These are phyloP conservation scores for Apodemus speciosus DNA, from an alignment of 2,113 vertebrate genomes.

Conservation along the genomic window DNA sequence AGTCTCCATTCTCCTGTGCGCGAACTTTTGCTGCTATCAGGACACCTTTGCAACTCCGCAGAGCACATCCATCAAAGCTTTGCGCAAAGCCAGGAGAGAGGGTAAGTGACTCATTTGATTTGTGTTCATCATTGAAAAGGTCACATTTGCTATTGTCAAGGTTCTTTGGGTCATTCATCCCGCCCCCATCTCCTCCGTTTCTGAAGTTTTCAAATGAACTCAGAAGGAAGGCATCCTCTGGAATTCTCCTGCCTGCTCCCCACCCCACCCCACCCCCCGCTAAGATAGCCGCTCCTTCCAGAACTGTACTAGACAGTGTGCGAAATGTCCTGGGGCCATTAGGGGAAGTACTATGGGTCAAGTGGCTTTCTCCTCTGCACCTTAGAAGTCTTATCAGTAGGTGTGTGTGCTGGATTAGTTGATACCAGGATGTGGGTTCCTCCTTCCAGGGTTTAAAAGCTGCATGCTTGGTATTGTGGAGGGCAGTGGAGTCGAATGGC, in stretches of 20 bases:
- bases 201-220: not conserved
- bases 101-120: slow-evolving; percentile 82
- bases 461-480: not conserved
- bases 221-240: not conserved
- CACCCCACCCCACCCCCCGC: not conserved
- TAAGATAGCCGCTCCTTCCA: not conserved
- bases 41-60: slow-evolving; percentile 83
- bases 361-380: not conserved
- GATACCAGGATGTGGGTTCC: not conserved
- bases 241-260: not conserved
- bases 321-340: not conserved
- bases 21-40: slow-evolving; percentile 85
- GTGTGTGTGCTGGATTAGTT: not conserved
- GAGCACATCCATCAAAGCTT: slow-evolving; percentile 85
- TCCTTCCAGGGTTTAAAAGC: not conserved
- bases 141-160: not conserved
- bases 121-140: not conserved
- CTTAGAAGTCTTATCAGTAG: not conserved
- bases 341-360: not conserved
- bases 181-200: not conserved
- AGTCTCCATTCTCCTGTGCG: slow-evolving; percentile 81
- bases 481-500: not conserved
- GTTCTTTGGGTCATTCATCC: not conserved
- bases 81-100: slow-evolving; percentile 86
- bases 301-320: not conserved